Conservation (phyloP, 2,888 invertebrate species). For the Acheta domesticus region DNA sequence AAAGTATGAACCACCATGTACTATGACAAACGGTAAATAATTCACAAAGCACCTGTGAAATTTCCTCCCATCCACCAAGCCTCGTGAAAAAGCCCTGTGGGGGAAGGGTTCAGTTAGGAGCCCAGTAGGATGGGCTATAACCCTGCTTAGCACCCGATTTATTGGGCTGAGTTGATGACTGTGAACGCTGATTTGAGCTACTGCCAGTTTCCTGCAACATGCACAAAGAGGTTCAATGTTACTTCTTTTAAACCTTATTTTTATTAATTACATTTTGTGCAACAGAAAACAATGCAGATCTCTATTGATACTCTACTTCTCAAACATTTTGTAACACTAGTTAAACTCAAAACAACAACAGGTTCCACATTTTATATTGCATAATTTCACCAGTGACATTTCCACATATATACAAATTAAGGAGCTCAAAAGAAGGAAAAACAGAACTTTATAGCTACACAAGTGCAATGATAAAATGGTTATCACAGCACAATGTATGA, state of each 20-base stretch:
- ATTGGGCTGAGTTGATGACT: constrained; percentile 54
- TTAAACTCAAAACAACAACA: too few species aligned
- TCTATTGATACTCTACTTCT: constrained; percentile 4
- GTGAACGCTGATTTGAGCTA: constrained; percentile 53
- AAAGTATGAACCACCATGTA: constrained; percentile 34
- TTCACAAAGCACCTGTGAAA: constrained; percentile 34
- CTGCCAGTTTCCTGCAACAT: constrained; percentile 56
- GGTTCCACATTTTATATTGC: too few species aligned
- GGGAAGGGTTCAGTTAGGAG: constrained; percentile 40
- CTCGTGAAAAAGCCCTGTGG: constrained; percentile 21
- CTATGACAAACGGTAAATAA: constrained; percentile 31
- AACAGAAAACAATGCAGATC: constrained; percentile 38
- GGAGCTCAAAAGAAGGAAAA: too few species aligned
- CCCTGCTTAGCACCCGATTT: constrained; percentile 57
- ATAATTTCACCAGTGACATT: too few species aligned
- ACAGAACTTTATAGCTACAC: too few species aligned
- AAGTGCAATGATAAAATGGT: too few species aligned
- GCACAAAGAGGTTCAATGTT: constrained; percentile 25
- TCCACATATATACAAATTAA: too few species aligned
- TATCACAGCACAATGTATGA: too few species aligned
- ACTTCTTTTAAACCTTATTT: too few species aligned
- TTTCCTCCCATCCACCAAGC: constrained; percentile 30
- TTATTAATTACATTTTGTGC: constrained; percentile 21
- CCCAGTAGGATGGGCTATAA: constrained; percentile 53
- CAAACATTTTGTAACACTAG: too few species aligned